Percentiles rank a stretch among this genome's conserved stretches.
These are phyloP conservation scores for Micropoecilia bifurca DNA, from an alignment of 2,797 vertebrate species.

Conservation along the genomic window DNA sequence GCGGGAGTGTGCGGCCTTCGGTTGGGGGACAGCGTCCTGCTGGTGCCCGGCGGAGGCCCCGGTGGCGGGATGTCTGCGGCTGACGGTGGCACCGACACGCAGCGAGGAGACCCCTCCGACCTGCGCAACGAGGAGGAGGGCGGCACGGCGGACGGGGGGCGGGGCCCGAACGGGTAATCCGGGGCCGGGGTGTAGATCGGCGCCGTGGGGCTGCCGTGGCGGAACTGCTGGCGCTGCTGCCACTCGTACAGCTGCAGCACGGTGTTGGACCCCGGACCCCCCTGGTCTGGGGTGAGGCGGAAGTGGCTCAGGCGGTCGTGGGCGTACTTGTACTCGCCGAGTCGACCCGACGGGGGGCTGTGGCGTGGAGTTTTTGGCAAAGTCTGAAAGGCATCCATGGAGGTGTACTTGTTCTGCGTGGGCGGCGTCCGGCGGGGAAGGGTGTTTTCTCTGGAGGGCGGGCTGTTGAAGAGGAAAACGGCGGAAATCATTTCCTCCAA, in stretches of 20 bases:
- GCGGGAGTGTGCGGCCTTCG: constrained; percentile 92
- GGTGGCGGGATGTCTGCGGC: constrained; percentile 87
- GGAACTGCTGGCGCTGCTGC: constrained; percentile 96
- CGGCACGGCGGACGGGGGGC: constrained; percentile 87
- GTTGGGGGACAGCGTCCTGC: constrained; percentile 77
- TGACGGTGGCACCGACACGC: constrained; percentile 91
- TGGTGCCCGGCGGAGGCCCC: constrained; percentile 69
- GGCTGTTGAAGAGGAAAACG: constrained; percentile 46
- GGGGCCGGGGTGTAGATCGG: constrained; percentile 87
- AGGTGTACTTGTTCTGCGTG: constrained; percentile 78
- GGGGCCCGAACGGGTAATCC: constrained; percentile 85
- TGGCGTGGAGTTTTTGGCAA: constrained; percentile 88
- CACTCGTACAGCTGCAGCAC: constrained; percentile 96
- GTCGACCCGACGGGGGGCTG: constrained; percentile 81
- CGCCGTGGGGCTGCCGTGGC: constrained; percentile 93
- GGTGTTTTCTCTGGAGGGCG: constrained; percentile 82
- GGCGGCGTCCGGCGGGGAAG: constrained; percentile 85
- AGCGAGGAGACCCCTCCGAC: constrained; percentile 85
- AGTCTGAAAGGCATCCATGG: constrained; percentile 87
- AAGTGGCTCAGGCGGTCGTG: constrained; percentile 94
- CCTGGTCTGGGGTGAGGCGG: constrained; percentile 87
- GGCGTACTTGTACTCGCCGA: constrained; percentile 95
- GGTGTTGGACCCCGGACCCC: constrained; percentile 85
- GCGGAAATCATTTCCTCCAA: not conserved
- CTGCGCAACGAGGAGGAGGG: constrained; percentile 81